Evolutionary conservation across 2,113 vertebrate species (phyloP).

Genomic region (Halcyon senegalensis): DNA sequence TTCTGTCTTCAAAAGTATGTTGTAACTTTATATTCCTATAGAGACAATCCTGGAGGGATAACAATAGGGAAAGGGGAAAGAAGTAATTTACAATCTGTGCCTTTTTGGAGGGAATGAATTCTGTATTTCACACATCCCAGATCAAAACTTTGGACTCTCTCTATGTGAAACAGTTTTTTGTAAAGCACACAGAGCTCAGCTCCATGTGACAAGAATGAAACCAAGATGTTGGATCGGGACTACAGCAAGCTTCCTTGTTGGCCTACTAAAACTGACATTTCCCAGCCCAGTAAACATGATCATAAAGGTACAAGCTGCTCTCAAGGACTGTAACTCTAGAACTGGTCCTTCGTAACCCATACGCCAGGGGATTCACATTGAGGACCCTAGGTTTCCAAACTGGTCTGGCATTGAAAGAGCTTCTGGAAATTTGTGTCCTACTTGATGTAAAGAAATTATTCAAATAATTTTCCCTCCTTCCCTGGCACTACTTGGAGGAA

Average conservation of each 20-base stretch:
- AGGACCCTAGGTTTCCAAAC: background rate
- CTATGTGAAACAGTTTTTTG: background rate
- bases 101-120: background rate
- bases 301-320: background rate
- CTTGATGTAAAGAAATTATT: background rate
- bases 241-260: background rate
- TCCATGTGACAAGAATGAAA: background rate
- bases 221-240: background rate
- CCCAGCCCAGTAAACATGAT: fast-evolving
- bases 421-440: background rate
- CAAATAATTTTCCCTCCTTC: background rate
- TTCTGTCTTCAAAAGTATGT: background rate
- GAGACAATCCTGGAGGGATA: background rate
- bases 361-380: background rate
- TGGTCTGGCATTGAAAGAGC: background rate
- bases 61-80: background rate
- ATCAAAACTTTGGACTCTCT: background rate
- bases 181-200: background rate
- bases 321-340: background rate
- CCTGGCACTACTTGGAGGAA: background rate
- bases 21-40: background rate
- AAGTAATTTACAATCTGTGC: background rate
- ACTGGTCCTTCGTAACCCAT: background rate
- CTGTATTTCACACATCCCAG: background rate
- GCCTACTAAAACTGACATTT: background rate